These are phyloP conservation scores for Chaetogeoica ovagalla DNA, from an alignment of 2,888 invertebrate genomes.

Conservation along the genomic window DNA sequence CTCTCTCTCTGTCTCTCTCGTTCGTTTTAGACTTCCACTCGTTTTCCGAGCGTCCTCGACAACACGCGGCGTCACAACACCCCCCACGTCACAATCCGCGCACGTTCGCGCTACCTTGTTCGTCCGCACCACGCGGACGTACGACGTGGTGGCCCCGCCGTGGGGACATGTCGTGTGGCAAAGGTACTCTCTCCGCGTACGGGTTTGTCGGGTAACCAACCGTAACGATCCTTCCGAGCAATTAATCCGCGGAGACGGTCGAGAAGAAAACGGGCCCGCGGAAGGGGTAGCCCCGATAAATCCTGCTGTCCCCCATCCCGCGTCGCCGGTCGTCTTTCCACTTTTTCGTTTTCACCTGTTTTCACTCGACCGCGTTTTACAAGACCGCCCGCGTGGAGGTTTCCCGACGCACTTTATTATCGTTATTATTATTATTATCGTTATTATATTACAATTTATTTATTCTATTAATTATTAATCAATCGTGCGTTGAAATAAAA, in stretches of 20 bases:
- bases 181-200: too few species aligned
- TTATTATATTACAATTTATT: not conserved
- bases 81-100: not conserved
- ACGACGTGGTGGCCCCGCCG: not conserved
- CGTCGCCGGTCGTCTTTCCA: not conserved
- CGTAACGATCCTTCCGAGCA: slow-evolving; percentile 51
- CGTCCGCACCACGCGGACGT: too few species aligned
- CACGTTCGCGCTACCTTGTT: too few species aligned
- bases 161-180: not conserved
- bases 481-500: too few species aligned
- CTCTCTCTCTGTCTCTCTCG: too few species aligned
- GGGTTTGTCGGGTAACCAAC: slow-evolving; percentile 41
- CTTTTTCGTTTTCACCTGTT: slow-evolving; percentile 15
- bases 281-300: slow-evolving; percentile 9
- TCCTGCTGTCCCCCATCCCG: not conserved
- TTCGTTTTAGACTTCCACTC: not conserved
- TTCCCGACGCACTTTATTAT: not conserved
- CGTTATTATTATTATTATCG: not conserved
- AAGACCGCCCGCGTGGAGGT: slow-evolving; percentile 31
- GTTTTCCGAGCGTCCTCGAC: too few species aligned
- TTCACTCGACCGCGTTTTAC: slow-evolving; percentile 31
- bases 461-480: too few species aligned
- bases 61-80: not conserved
- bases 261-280: slow-evolving; percentile 33
- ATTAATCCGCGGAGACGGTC: slow-evolving; percentile 40